Conservation (phyloP, 2,888 invertebrate species). For the Xestia rhomboidea region DNA sequence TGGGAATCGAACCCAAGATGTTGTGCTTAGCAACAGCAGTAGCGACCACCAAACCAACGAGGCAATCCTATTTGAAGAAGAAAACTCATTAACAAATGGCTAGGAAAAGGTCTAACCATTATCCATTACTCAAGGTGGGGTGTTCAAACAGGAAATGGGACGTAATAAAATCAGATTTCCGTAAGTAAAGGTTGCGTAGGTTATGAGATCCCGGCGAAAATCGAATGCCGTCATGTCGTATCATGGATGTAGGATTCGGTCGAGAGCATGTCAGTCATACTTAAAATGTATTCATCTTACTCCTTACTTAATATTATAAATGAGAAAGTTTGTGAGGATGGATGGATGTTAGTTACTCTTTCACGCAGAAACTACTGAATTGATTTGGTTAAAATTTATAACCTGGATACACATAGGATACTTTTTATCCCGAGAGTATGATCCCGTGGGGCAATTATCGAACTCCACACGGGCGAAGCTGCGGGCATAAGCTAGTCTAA, state of each 20-base stretch:
- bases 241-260: neutral
- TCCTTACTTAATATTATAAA: no score
- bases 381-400: no score
- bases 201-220: slow-evolving; percentile 45
- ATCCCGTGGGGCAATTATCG: no score
- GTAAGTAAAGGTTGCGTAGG: slow-evolving; percentile 9
- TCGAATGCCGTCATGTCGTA: slow-evolving; percentile 23
- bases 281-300: neutral
- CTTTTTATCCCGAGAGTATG: no score
- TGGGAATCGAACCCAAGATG: neutral
- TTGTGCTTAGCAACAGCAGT: neutral
- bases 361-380: no score
- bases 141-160: slow-evolving; percentile 28
- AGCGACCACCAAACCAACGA: neutral
- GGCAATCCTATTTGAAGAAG: neutral
- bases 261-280: neutral
- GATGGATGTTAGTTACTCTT: no score
- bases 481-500: no score
- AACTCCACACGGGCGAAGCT: no score
- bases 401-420: no score
- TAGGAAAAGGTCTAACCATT: neutral
- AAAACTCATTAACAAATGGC: neutral
- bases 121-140: neutral
- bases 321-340: no score
- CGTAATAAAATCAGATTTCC: slow-evolving; percentile 34